Base-by-base conservation (phyloP, 2,888 invertebrate species). In the Netelia virgata region DNA sequence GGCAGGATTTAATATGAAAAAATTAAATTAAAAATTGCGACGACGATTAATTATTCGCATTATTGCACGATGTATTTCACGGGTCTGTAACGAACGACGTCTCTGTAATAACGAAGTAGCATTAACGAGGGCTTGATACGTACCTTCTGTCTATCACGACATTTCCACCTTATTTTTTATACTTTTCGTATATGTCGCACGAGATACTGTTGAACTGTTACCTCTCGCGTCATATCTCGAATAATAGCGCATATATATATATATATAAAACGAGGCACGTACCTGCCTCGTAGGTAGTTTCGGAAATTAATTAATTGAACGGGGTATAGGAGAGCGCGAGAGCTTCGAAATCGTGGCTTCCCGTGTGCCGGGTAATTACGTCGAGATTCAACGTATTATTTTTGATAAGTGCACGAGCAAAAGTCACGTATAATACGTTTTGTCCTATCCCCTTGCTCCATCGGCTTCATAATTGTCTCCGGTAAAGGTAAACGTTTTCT, bases 241-340 rank as follows among this genome's bases (percentile, higher is more conserved):
- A 50, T 18, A 16, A 28, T n/a, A 16, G 63, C 47, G 23, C 43
- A 18, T 57, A 16, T 57, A 57, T 18, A 9, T 16, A 9, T 57
- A 53, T 41, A 63, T 41, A 66, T 47, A 43, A 18, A 55, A 53
- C n/a, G 70, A 57, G 59, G 36, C 82, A 77, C 74, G 74, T 78
- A 78, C 70, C 74, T 43, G 23, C 74, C 70, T 68, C 61, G 28
- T 64, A 70, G 74, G 28, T 64, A 43, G 61, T 83, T 70, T 28
- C 41, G 64, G 74, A 82, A 84, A 84, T 84, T 78, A 84, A 82
- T 82, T 82, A 78, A 84, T 84, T 82, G 78, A 57, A 36, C 50
- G 59, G 55, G 69, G 43, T n/a, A n/a, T n/a, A n/a, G n/a, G 47
- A 63, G n/a, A 14, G 55, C 43, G 72, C 55, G 73, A 43, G 66